phyloP scores from a whole-genome alignment of 1,140 invertebrate species.

The Teleogryllus occipitalis region DNA sequence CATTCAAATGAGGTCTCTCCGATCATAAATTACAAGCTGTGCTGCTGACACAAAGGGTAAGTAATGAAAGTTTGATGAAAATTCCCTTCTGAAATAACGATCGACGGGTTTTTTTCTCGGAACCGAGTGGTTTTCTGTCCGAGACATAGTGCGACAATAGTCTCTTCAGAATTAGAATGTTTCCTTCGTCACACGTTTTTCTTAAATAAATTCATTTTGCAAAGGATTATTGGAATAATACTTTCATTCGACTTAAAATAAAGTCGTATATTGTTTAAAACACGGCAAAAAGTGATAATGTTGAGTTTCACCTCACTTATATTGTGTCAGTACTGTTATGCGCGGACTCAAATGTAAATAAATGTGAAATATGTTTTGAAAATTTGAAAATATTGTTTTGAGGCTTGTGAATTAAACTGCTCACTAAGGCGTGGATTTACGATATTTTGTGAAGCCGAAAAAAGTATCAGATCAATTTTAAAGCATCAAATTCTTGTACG shows the following conservation, averaged over 20 bases:
- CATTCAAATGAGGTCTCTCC: not conserved
- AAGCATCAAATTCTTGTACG: not conserved
- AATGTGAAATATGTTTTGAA: no score
- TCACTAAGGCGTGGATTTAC: not conserved
- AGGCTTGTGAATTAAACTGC: no score
- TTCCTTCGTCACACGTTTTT: not conserved
- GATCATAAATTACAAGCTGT: not conserved
- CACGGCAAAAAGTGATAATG: no score
- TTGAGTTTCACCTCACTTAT: no score
- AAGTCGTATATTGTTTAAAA: not conserved
- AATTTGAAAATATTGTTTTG: no score
- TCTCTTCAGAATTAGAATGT: not conserved
- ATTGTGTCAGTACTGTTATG: no score
- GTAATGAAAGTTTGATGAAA: conserved; percentile 1
- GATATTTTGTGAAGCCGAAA: not conserved
- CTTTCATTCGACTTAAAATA: not conserved
- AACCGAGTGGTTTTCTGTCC: not conserved
- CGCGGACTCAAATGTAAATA: no score
- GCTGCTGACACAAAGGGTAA: not conserved
- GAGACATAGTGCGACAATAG: not conserved
- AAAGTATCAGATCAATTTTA: not conserved
- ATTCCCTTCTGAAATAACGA: not conserved
- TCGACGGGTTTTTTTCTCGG: not conserved
- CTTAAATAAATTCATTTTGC: not conserved
- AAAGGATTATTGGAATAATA: not conserved